Evolutionary conservation across 2,888 invertebrate genomes (phyloP), one percentile per base, ranked within the genome.

Genomic region (Coelopa pilipes): DNA sequence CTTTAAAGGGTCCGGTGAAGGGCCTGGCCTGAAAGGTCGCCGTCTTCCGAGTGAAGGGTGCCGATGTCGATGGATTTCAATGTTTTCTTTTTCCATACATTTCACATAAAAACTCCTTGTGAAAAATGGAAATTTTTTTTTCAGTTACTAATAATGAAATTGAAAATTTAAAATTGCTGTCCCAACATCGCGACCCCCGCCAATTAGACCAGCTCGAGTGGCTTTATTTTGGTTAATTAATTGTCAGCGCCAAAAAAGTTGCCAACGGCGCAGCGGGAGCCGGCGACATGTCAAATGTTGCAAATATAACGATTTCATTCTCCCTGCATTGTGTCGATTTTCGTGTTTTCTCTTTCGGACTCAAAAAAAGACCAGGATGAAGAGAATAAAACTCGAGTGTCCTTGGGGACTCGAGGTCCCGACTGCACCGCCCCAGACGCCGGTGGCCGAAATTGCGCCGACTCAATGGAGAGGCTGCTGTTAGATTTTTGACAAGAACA

Each of bases 221-320:
- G 80, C 78, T 81, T 83, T 82, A 82, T 83, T 83, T 81, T 80
- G 84, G 81, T 83, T 83, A 83, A 84, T 83, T 83, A 83, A 83
- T 83, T 84, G 84, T 81, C 82, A 80, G 80, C 75, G 47, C 34
- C 50, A 10, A 55, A 50, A 63, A 60, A 73, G 63, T 73, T 69
- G 68, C 49, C 73, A 78, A 78, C 76, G 57, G n/a, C 19, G 12
- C 34, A 34, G 13, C 15, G 15, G 21, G 21, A 34, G 21, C 49
- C 50, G 19, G 34, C 34, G 34, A 34, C 34, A 69, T 69, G 69
- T 57, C 57, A 57, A 72, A 72, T 67, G 66, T 67, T 49, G 60
- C 50, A 59, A 72, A 67, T 57, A 57, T 46, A 69, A 69, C 57
- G 24, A 59, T 34, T 45, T 45, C 7, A 34, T 34, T 34, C 34